A percentile compares a stretch with the other conserved stretches of the same genome.
Conservation (phyloP, 2,888 invertebrate genomes). For the Melanostoma mellinum region DNA sequence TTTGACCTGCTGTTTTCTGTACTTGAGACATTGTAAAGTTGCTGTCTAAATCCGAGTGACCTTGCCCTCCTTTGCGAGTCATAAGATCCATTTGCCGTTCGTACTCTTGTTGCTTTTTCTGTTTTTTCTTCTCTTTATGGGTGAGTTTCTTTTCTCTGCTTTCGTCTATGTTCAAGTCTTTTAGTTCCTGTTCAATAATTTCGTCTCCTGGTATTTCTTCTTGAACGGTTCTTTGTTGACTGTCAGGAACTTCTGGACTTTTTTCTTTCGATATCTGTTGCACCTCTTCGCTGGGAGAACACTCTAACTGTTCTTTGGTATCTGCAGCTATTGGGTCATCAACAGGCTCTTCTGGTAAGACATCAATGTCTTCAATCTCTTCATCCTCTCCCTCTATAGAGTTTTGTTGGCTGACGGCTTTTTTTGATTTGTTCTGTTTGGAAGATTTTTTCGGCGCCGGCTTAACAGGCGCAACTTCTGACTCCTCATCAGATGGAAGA, state of each 20-base stretch:
- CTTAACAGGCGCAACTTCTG: conserved; percentile 73
- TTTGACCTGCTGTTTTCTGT: conserved; percentile 88
- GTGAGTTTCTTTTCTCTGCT: conserved; percentile 89
- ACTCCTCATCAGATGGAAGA: conserved; percentile 64
- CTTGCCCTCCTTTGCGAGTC: conserved; percentile 93
- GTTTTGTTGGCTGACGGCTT: conserved; percentile 60
- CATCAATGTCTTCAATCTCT: conserved; percentile 51
- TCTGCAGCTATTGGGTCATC: conserved; percentile 76
- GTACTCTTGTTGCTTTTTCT: conserved; percentile 94
- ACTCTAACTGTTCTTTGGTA: conserved; percentile 34
- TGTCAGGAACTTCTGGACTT: not conserved
- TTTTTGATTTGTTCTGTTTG: conserved; percentile 77
- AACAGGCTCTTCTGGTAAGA: conserved; percentile 39
- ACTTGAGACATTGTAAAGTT: conserved; percentile 97
- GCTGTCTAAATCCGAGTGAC: conserved; percentile 93
- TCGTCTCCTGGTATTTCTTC: conserved; percentile 76
- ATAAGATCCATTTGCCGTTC: conserved; percentile 93
- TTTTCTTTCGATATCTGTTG: conserved; percentile 29
- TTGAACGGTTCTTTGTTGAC: conserved; percentile 62
- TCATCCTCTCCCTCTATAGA: conserved; percentile 78
- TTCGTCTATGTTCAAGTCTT: conserved; percentile 67
- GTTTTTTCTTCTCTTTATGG: conserved; percentile 95
- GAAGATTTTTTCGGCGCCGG: conserved; percentile 77
- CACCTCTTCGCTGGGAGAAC: conserved; percentile 37
- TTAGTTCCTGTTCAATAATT: conserved; percentile 71